Base-by-base conservation (phyloP, 2,797 vertebrate species). In the Champsocephalus gunnari region DNA sequence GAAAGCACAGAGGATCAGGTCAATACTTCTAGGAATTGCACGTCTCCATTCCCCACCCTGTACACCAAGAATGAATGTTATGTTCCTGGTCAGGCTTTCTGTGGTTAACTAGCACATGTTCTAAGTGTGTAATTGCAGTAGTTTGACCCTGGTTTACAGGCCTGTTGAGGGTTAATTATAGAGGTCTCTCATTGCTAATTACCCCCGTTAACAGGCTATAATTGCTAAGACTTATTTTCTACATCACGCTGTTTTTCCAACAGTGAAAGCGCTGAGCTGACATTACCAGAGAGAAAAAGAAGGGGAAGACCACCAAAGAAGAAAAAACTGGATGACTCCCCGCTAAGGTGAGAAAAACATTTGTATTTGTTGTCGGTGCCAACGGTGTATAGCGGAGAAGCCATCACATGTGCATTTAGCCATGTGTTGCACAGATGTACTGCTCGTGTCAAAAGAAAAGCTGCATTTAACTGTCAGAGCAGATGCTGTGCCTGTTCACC, bases 261-360 rank as follows among this genome's bases (percentile, higher is more conserved):
- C 77, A 94, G 93, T 81, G 93, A 94, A 79, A 48, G 50, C 19
- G 12, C 75, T 49, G 93, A 90, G 12, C 54, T 83, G 16, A 84
- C 82, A 65, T 79, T 92, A 50, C 90, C 90, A 34, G 95, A 94
- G 79, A 96, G 90, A 76, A 95, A 96, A 93, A 96, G 95, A 91
- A 94, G 97, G 87, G 98, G 98, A 72, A 95, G 98, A 85, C 98
- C 98, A 68, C 97, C 98, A 49, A 99, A 99, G 91, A 94, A 96
- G 81, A 98, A 95, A 92, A 97, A 93, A 89, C 24, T 94, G 12
- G 97, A 97, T 24, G 97, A 97, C 71, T 84, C 90, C 59, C 56
- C 89, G 24, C 65, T 91, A 50, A 96, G 93, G 98, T 98, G 41
- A 55, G 44, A 64, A 63, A 66, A 57, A 34, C 10, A 9, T n/a